Evolutionary conservation across 2,888 invertebrate species (phyloP), one percentile per base, ranked within the genome.

Genomic region (Ennomos quercinarius): DNA sequence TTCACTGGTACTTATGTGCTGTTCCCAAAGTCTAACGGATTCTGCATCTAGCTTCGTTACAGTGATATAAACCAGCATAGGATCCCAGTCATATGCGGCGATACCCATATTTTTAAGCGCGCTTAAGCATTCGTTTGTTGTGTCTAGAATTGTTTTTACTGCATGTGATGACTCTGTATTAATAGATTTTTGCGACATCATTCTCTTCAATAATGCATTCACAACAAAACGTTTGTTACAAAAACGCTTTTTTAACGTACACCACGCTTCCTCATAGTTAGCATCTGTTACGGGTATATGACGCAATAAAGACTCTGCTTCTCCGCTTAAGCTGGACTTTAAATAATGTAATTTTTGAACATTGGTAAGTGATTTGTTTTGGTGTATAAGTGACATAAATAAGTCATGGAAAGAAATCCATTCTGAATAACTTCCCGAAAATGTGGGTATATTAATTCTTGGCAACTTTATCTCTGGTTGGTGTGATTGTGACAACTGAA

Each of bases 261-360:
- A 17, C 59, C 62, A 62, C 11, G 57, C 54, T 46, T 56, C 56
- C 8, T 36, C 27, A 9, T 59, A 61, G 52, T 61, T 61, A 10
- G 11, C 9, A 35, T 48, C 48, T 1, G 61, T 61, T 1, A 61
- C 12, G 47, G 62, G 53, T 10, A 62, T 52, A 27, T 47, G 61
- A 1, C 53, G 57, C 1, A 57, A n/a, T 51, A 59, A 51, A 2
- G 51, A 2, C 36, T 36, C 54, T 13, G 59, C 59, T 52, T 62
- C 54, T 0, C 62, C 64, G 1, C 43, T 42, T 9, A 58, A n/a
- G 27, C 55, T 63, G 9, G 38, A 46, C 27, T 63, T 60, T 37
- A 63, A 47, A 13, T 63, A 60, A 9, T 57, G 53, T 10, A 65
- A 39, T 46, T 57, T 65, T 36, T 63, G 41, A n/a, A 63, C 59